These are phyloP conservation scores for Alouatta palliata DNA, from an alignment of 2,113 vertebrate species.

Conservation along the genomic window DNA sequence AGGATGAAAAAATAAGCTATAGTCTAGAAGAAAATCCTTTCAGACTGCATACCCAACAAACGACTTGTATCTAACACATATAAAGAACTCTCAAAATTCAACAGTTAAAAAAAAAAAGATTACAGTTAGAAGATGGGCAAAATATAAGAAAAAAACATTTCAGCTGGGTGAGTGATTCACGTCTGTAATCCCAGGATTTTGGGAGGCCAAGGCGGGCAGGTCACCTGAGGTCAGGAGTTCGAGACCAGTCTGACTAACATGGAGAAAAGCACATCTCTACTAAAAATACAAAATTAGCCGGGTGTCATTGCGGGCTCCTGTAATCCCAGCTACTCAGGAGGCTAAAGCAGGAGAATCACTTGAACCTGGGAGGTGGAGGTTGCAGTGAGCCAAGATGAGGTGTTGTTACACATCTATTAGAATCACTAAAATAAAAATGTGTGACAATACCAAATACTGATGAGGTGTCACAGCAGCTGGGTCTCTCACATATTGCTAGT, in stretches of 20 bases:
- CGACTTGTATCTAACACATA: neutral
- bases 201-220: too few species aligned
- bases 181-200: too few species aligned
- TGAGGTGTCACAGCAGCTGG: neutral
- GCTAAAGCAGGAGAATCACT: too few species aligned
- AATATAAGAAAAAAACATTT: neutral
- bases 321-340: too few species aligned
- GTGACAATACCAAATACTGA: neutral
- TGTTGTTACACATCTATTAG: neutral
- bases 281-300: too few species aligned
- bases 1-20: constrained; percentile 1
- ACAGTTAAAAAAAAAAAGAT: neutral
- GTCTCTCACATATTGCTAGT: neutral
- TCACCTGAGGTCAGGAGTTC: too few species aligned
- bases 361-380: too few species aligned
- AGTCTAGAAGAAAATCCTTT: neutral
- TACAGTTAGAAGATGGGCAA: neutral
- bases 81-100: neutral
- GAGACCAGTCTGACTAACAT: too few species aligned
- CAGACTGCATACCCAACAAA: neutral
- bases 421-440: neutral
- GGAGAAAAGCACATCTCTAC: too few species aligned
- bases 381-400: neutral
- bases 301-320: too few species aligned
- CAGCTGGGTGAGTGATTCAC: too few species aligned